These are phyloP conservation scores for Mongoloraphidia duomilia DNA, from an alignment of 2,888 invertebrate species.

Conservation along the genomic window DNA sequence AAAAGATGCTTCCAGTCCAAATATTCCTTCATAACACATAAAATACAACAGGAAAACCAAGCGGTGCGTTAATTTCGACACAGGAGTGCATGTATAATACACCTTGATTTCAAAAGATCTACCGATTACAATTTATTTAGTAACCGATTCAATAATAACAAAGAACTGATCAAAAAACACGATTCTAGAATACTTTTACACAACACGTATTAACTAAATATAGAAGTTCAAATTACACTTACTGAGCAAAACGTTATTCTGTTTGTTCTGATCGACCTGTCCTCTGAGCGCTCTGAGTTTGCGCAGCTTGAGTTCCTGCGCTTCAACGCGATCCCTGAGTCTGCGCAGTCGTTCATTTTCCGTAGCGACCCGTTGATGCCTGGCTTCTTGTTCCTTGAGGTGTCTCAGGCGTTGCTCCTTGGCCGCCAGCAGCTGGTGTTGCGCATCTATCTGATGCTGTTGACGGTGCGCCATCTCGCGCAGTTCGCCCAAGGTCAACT, in stretches of 20 bases:
- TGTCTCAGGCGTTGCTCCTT: conserved; percentile 87
- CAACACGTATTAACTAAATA: no score
- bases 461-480: conserved; percentile 96
- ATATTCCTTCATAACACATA: no score
- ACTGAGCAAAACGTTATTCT: conserved; percentile 83
- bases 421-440: conserved; percentile 80
- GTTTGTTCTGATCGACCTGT: conserved; percentile 86
- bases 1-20: no score
- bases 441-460: conserved; percentile 94
- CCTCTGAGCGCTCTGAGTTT: conserved; percentile 83
- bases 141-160: no score
- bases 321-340: conserved; percentile 82
- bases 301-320: conserved; percentile 86
- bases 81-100: no score
- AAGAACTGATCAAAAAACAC: no score
- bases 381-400: conserved; percentile 84
- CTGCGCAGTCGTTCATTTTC: conserved; percentile 79
- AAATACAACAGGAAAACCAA: no score
- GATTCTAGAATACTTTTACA: no score
- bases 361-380: conserved; percentile 60
- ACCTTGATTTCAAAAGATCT: no score
- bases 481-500: conserved; percentile 87
- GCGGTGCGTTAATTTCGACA: no score
- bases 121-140: neutral
- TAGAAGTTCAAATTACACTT: conserved; percentile 48